Conservation (phyloP, 2,888 invertebrate species). For the Macrophya alboannulata region DNA sequence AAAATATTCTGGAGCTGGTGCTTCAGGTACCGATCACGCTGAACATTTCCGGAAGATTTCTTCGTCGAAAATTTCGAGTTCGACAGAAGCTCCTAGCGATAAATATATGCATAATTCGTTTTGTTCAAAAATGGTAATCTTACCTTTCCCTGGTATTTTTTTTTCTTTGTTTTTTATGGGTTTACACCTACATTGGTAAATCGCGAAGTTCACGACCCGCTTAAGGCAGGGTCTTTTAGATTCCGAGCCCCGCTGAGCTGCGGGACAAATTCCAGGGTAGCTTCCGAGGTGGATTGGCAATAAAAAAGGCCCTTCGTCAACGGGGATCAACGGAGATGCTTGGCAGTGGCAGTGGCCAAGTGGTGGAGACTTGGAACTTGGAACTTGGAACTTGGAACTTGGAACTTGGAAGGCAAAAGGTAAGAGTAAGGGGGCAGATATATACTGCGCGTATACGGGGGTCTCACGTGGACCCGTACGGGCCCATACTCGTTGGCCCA, state of each 20-base stretch:
- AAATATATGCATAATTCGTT: too few relatives aligned
- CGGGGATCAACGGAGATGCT: not conserved
- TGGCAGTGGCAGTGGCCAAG: not conserved
- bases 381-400: too few relatives aligned
- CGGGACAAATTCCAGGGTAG: conserved; percentile 6
- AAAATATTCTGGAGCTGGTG: not conserved
- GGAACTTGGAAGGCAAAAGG: not conserved
- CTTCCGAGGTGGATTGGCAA: conserved; percentile 26
- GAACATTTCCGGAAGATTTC: too few relatives aligned
- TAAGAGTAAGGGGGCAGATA: conserved; percentile 23
- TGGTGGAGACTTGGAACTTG: not conserved
- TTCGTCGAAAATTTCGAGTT: too few relatives aligned
- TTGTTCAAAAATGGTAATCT: not conserved
- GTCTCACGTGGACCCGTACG: conserved; percentile 28
- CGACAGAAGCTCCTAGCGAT: too few relatives aligned
- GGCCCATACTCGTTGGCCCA: conserved; percentile 73
- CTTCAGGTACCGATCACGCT: too few relatives aligned
- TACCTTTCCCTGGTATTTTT: not conserved
- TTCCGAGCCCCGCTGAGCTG: not conserved
- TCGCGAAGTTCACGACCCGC: conserved; percentile 1
- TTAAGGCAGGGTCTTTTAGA: not conserved
- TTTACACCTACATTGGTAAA: not conserved
- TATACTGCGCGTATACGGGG: conserved; percentile 22
- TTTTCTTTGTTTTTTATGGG: not conserved
- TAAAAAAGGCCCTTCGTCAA: conserved; percentile 24